Conservation (phyloP, 2,113 vertebrate species). For the Ciconia maguari region DNA sequence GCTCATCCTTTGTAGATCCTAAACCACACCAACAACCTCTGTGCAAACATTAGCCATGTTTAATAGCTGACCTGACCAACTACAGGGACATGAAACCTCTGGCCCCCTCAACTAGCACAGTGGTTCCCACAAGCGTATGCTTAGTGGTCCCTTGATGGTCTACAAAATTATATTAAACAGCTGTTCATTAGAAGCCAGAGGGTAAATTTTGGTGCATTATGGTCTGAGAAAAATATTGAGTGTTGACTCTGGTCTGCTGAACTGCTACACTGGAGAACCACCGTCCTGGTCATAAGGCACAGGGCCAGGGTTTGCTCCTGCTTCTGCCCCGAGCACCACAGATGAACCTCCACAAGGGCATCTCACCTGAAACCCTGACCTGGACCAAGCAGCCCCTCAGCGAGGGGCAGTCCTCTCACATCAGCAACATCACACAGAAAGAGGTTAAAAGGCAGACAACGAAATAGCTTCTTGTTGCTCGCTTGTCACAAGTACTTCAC, state of each 20-base stretch:
- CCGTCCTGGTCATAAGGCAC: not conserved
- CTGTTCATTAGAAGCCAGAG: constrained; percentile 1
- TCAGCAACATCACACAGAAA: accelerated
- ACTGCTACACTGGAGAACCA: not conserved
- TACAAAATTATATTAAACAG: not conserved
- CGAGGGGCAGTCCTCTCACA: not conserved
- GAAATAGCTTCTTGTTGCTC: not conserved
- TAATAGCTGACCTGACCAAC: not conserved
- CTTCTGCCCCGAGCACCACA: not conserved
- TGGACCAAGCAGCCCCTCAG: accelerated
- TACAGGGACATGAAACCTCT: not conserved
- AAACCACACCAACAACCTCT: not conserved
- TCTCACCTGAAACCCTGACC: not conserved
- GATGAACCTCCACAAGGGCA: accelerated
- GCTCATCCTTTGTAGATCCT: not conserved
- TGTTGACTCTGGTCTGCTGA: not conserved
- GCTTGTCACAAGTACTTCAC: not conserved
- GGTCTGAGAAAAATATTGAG: not conserved
- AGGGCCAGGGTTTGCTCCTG: not conserved
- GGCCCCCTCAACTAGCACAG: not conserved
- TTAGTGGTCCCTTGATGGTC: not conserved
- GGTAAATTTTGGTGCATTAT: not conserved
- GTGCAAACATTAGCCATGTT: not conserved
- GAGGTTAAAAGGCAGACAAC: not conserved
- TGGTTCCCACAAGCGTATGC: not conserved